phyloP scores from a whole-genome alignment of 2,113 vertebrate genomes.

The Vireo altiloquus region DNA sequence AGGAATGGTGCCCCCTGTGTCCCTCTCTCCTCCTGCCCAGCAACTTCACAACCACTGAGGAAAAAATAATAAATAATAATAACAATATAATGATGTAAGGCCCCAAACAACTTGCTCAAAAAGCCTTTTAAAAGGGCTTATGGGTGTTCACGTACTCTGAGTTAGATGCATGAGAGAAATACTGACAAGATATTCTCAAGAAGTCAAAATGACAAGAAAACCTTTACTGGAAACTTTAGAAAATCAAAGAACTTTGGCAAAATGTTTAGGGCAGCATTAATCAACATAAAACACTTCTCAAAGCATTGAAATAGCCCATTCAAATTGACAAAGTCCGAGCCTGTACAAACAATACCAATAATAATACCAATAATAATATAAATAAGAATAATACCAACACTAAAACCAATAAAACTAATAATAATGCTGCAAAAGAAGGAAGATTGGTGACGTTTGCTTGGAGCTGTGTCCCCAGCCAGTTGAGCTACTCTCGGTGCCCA shows the following conservation, averaged over 20 bases:
- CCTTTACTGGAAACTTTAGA: not conserved
- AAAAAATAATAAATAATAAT: not conserved
- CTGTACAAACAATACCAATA: no score
- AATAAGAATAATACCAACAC: not conserved
- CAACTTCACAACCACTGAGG: not conserved
- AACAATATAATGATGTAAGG: not conserved
- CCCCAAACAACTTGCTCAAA: not conserved
- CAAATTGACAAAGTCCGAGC: not conserved
- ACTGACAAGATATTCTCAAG: not conserved
- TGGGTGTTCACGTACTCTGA: not conserved
- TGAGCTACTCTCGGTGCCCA: rapidly evolving
- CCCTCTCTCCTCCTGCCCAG: not conserved
- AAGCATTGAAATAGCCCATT: not conserved
- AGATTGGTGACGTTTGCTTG: not conserved
- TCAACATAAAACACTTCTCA: not conserved
- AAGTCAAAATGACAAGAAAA: not conserved
- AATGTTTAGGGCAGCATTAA: not conserved
- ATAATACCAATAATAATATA: not conserved
- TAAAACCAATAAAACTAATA: not conserved
- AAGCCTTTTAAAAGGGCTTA: not conserved
- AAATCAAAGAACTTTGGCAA: not conserved
- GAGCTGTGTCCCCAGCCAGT: not conserved
- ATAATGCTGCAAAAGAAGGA: not conserved
- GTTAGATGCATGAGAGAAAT: not conserved
- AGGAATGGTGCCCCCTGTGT: rapidly evolving